Evolutionary conservation across 1,140 invertebrate species (phyloP), one percentile per base, ranked within the genome.

Genomic region (Drosophila gunungcola): DNA sequence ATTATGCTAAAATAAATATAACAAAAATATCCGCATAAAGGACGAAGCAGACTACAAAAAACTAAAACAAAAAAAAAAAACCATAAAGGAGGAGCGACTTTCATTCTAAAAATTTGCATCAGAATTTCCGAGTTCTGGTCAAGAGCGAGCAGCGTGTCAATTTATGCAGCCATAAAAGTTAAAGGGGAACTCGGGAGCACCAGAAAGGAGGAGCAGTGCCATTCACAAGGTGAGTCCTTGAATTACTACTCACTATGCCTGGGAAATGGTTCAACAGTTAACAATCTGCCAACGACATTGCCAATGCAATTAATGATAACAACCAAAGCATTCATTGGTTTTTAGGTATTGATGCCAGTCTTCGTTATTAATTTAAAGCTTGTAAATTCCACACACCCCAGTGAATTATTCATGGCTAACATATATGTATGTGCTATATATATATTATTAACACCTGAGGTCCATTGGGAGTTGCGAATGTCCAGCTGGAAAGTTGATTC

Each of bases 131-230:
- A 52, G 45, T 55, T 61, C 41, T 56, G 63, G 43, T 34, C 60
- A 65, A 65, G 61, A 34, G 7, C 38, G 32, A 51, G 38, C 27
- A 25, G 52, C 29, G 70, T 74, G 73, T 74, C 60, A 75, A 65
- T 65, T 75, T 75, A 75, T 75, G 73, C 72, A 57, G 72, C 52
- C 61, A 48, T 76, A 76, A 54, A 75, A 57, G 39, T 53, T 62
- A 60, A 60, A 46, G 48, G 49, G 48, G 34, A 73, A 60, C 38
- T 67, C 63, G 27, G 21, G 65, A 42, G 43, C 21, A 57, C 4
- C 38, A 38, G 13, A 3, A 38, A 4, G 45, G 13, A 25, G 32
- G 6, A 25, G 49, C 27, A 73, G 25, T 21, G 27, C 29, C 32
- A 56, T 27, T 42, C 25, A 49, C 36, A 51, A 49, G 70, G 72